Evolutionary conservation across 2,797 vertebrate species (phyloP).

Genomic region (Graptemys geographica): DNA sequence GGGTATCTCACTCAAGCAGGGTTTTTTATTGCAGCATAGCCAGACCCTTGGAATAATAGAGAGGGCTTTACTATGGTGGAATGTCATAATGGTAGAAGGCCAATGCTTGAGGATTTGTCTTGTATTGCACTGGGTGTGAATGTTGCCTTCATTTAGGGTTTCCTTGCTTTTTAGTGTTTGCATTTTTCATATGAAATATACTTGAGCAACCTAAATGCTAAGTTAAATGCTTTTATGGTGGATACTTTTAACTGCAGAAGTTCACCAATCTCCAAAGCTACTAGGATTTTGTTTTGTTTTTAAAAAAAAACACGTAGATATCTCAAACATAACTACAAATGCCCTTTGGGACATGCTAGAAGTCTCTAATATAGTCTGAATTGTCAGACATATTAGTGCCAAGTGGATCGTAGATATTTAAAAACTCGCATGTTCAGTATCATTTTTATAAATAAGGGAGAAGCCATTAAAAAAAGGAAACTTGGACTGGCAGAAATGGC

Average conservation of each 20-base stretch:
- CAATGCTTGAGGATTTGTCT: neutral
- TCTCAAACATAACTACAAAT: neutral
- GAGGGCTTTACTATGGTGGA: neutral
- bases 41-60: neutral
- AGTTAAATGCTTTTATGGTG: neutral
- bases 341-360: neutral
- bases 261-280: neutral
- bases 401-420: neutral
- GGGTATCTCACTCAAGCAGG: no score
- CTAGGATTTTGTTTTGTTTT: neutral
- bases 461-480: neutral
- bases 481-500: neutral
- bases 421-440: neutral
- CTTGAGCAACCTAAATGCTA: neutral
- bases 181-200: neutral
- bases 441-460: neutral
- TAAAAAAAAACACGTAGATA: neutral
- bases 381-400: neutral
- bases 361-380: neutral
- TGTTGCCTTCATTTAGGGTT: neutral
- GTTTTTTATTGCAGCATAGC: no score
- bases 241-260: neutral
- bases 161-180: neutral
- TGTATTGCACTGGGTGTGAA: neutral
- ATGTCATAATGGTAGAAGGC: neutral